Conservation (phyloP, 1,140 invertebrate genomes). For the Neoseiulus cucumeris region DNA sequence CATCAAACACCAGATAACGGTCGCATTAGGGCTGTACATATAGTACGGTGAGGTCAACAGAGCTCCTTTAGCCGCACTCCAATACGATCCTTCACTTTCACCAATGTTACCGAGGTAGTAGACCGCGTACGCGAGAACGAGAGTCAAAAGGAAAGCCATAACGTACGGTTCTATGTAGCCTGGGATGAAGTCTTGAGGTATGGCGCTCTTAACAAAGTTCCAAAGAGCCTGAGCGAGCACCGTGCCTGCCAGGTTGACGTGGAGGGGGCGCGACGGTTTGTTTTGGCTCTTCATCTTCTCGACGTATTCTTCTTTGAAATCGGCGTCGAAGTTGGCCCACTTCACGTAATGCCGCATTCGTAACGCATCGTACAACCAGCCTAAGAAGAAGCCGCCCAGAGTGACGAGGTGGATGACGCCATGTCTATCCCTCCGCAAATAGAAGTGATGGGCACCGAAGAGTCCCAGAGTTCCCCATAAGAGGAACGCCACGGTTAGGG, state of each 20-base stretch:
- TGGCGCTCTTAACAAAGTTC: constrained; percentile 45
- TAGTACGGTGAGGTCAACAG: constrained; percentile 39
- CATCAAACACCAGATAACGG: constrained; percentile 21
- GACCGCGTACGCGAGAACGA: constrained; percentile 39
- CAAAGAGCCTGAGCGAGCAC: constrained; percentile 58
- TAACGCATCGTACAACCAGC: constrained; percentile 67
- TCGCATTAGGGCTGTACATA: constrained; percentile 43
- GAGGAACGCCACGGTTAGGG: not conserved
- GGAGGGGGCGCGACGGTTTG: constrained; percentile 54
- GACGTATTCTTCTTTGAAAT: constrained; percentile 43
- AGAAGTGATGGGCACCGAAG: not conserved
- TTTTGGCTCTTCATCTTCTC: constrained; percentile 38
- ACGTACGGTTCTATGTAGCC: not conserved
- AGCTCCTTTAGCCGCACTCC: constrained; percentile 44
- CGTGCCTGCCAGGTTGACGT: constrained; percentile 51
- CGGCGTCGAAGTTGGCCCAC: constrained; percentile 57
- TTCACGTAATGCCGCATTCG: constrained; percentile 63
- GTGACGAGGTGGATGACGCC: constrained; percentile 70
- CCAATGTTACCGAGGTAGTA: constrained; percentile 78
- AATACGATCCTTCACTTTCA: constrained; percentile 44
- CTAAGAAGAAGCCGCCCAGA: constrained; percentile 58
- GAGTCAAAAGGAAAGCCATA: constrained; percentile 14
- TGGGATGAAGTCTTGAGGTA: constrained; percentile 38
- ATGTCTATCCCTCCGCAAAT: constrained; percentile 49
- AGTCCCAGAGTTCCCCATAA: not conserved